Evolutionary conservation across 2,797 vertebrate genomes (phyloP), one percentile per base, ranked within the genome.

Genomic region (Gila robusta): DNA sequence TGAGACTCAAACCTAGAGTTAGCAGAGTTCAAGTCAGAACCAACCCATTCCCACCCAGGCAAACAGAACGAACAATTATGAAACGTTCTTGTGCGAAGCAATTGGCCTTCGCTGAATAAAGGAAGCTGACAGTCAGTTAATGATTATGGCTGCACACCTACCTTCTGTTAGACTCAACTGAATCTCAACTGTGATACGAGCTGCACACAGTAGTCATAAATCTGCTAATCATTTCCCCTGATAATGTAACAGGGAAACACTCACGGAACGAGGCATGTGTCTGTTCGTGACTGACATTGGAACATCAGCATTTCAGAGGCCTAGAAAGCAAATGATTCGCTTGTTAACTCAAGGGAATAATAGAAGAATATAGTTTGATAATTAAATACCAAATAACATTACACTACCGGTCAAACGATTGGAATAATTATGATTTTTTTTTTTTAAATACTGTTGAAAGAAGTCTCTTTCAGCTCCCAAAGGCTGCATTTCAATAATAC

Each of bases 61-160:
- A 93, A 92, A 93, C 91, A 91, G 87, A 88, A 90, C 87, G 23
- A 90, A 92, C 91, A 86, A 56, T 91, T 93, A 93, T 91, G 90
- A 93, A 93, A 90, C 79, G 73, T 91, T 91, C 91, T 71, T 35
- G 59, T n/a, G 52, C 49, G 8, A 85, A 81, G 88, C 78, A 44
- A 64, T 67, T 87, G 37, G 62, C 35, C 78, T 67, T 72, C 86
- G 17, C 70, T 81, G 89, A 92, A 92, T 83, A 89, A 90, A 93
- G 89, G 84, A 91, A 91, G 88, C 86, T 82, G 90, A 66, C 76
- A 82, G 72, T 79, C 82, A 59, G 91, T 92, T 92, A 93, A 93
- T 93, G 78, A 91, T 92, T 92, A 89, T 86, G 70, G 54, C 74
- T 28, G 86, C 54, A 67, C 80, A 79, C 83, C 80, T 81, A 82